phyloP scores from a whole-genome alignment of 2,797 vertebrate genomes.

The Channa striata region DNA sequence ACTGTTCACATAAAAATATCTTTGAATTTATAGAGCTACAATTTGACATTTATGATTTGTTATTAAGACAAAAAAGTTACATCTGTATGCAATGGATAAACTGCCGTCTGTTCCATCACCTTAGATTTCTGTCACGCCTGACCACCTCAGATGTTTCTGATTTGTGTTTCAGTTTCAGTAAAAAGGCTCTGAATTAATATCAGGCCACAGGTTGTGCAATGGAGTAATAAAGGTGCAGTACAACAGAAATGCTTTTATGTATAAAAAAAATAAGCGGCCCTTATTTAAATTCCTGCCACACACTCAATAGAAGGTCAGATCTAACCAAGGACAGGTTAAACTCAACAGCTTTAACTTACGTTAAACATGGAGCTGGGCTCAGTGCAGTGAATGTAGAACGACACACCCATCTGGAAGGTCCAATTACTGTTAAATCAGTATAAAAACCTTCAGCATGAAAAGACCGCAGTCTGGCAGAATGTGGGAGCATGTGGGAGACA shows the following conservation, averaged over 20 bases:
- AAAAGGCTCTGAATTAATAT: not conserved
- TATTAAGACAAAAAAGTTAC: not conserved
- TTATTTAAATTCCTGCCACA: slow-evolving; percentile 2
- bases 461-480: too few species aligned
- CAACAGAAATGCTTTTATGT: not conserved
- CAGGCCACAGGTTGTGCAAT: not conserved
- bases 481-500: too few species aligned
- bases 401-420: too few species aligned
- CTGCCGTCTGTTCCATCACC: not conserved
- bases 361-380: too few species aligned
- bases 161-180: not conserved
- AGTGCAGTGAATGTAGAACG: too few species aligned
- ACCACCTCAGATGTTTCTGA: not conserved
- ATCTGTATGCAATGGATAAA: too few species aligned
- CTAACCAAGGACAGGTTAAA: not conserved
- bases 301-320: not conserved
- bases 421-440: too few species aligned
- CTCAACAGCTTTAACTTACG: too few species aligned
- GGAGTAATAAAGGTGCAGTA: not conserved
- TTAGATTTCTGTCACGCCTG: slow-evolving; percentile 11
- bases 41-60: not conserved
- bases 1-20: not conserved
- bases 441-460: too few species aligned
- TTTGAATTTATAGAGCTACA: too few species aligned
- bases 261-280: not conserved